A percentile compares a stretch with the other conserved stretches of the same genome.
Conservation (phyloP, 2,113 vertebrate genomes). For the Odocoileus hemionus region DNA sequence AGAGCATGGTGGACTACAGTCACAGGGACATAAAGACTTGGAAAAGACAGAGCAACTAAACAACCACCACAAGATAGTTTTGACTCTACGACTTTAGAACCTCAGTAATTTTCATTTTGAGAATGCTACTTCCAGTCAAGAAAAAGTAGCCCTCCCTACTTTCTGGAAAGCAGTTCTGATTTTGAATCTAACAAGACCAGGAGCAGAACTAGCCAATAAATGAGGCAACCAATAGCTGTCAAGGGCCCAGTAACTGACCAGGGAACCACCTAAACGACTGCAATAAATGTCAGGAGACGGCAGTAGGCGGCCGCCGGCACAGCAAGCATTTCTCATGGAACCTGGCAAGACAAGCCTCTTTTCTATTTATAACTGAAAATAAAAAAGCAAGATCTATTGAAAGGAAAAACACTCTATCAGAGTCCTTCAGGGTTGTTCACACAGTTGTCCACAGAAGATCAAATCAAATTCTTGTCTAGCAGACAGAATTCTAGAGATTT, state of each 20-base stretch:
- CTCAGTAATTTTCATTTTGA: background rate
- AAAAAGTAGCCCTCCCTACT: background rate
- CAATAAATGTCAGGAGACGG: background rate
- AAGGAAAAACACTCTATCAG: background rate
- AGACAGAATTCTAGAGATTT: constrained; percentile 31
- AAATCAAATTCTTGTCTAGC: background rate
- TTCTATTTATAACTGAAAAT: background rate
- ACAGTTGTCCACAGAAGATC: background rate
- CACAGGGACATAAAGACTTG: background rate
- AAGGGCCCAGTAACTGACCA: background rate
- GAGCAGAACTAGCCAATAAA: background rate
- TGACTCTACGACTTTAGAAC: background rate
- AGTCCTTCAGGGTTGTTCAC: background rate
- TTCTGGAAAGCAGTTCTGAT: background rate
- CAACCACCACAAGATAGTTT: background rate
- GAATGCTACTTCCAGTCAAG: background rate
- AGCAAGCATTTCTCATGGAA: background rate
- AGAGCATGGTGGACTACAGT: background rate
- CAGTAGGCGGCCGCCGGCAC: fast-evolving
- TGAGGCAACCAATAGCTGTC: background rate
- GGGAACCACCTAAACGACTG: background rate
- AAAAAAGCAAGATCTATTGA: background rate
- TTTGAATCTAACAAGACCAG: background rate
- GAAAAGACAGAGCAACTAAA: background rate
- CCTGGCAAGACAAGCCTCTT: background rate